phyloP scores from a whole-genome alignment of 2,113 vertebrate genomes.

The Caranx ignobilis region DNA sequence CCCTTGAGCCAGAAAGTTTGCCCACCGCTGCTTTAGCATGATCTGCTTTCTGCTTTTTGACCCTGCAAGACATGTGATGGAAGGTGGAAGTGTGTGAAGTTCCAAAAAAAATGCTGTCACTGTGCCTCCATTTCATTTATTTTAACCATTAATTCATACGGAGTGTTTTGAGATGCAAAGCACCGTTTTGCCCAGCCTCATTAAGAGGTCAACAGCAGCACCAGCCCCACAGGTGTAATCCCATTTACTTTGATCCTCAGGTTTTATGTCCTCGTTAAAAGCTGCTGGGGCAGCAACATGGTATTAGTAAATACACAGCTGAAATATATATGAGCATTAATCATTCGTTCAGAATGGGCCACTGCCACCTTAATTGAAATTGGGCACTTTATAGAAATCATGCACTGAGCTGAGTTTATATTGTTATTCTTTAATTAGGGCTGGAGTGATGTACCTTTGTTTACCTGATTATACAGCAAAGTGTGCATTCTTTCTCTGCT shows the following conservation, averaged over 20 bases:
- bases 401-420: constrained; percentile 48
- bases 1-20: neutral
- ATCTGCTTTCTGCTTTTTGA: neutral
- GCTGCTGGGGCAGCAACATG: constrained; percentile 70
- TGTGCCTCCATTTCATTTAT: constrained; percentile 42
- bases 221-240: constrained; percentile 70
- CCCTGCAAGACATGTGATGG: neutral
- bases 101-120: neutral
- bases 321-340: constrained; percentile 69
- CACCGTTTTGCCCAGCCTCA: constrained; percentile 43
- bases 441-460: neutral
- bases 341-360: constrained; percentile 45
- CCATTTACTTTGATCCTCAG: constrained; percentile 63
- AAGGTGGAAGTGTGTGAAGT: neutral
- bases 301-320: constrained; percentile 74
- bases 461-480: constrained; percentile 6
- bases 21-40: neutral
- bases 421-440: constrained; percentile 40
- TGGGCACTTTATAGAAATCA: constrained; percentile 29
- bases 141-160: constrained; percentile 31
- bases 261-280: constrained; percentile 79
- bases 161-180: constrained; percentile 14
- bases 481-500: constrained; percentile 40
- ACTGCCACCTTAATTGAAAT: constrained; percentile 37
- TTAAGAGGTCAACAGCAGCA: constrained; percentile 53